Evolutionary conservation across 1,140 invertebrate species (phyloP).

Genomic region (Bombus sylvicola): DNA sequence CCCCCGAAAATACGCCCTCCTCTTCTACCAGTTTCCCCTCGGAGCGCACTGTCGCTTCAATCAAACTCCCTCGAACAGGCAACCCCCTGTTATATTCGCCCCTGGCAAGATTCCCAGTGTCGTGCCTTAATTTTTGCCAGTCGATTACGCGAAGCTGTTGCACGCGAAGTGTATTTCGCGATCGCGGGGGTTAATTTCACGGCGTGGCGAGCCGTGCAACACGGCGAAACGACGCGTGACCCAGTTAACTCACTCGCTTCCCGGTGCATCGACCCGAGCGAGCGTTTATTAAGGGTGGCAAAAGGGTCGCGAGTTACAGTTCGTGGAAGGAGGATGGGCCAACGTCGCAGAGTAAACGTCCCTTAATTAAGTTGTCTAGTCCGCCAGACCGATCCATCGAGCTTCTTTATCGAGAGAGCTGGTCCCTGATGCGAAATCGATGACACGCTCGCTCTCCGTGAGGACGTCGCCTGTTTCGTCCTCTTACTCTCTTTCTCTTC

Average conservation of each 20-base stretch:
- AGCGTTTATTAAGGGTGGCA: conserved; percentile 50
- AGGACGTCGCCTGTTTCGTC: not conserved
- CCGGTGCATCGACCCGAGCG: conserved; percentile 1
- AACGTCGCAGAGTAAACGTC: conserved; percentile 34
- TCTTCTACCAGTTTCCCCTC: not conserved
- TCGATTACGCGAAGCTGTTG: conserved; percentile 19
- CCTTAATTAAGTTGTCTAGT: conserved; percentile 60
- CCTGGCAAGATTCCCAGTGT: not conserved
- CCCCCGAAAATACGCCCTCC: too few relatives aligned
- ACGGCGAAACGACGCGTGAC: conserved; percentile 52
- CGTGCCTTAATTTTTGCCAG: conserved; percentile 24
- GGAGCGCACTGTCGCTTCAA: not conserved
- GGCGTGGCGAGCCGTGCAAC: conserved; percentile 47
- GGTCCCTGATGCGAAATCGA: conserved; percentile 54
- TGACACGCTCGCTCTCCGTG: not conserved
- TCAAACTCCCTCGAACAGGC: not conserved
- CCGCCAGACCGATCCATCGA: conserved; percentile 17
- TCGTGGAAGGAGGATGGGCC: not conserved
- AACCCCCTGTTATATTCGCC: not conserved
- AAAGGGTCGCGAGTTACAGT: not conserved
- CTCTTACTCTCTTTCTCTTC: not conserved
- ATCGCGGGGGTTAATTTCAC: conserved; percentile 56
- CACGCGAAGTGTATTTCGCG: not conserved
- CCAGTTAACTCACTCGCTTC: conserved; percentile 50
- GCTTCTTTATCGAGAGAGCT: conserved; percentile 30